These are phyloP conservation scores for Caracal caracal DNA, from an alignment of 2,113 vertebrate species.

Conservation along the genomic window DNA sequence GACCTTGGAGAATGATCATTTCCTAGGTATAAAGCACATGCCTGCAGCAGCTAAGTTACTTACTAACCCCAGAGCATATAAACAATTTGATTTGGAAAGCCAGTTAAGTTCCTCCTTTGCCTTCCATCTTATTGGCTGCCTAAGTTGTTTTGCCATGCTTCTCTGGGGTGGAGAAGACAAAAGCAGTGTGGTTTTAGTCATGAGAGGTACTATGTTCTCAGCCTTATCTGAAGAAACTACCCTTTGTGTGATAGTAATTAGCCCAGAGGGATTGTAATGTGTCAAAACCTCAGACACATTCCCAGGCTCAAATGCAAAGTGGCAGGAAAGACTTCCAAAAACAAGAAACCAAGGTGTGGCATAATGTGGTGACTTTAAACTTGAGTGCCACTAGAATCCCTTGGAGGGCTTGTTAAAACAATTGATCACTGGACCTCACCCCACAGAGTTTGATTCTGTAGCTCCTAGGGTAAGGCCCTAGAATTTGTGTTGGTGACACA, in stretches of 20 bases:
- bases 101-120: conserved; percentile 47
- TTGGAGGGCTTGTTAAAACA: background rate
- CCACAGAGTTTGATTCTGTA: background rate
- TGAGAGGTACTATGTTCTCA: background rate
- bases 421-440: background rate
- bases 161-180: conserved; percentile 25
- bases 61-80: conserved; percentile 45
- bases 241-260: conserved; percentile 49
- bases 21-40: conserved; percentile 47
- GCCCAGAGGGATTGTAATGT: conserved; percentile 8
- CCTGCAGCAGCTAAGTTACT: conserved; percentile 53
- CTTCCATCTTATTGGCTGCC: background rate
- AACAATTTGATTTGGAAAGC: conserved; percentile 64
- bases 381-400: background rate
- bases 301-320: background rate
- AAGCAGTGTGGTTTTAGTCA: background rate
- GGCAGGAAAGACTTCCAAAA: background rate
- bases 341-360: background rate
- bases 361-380: background rate
- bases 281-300: conserved; percentile 34
- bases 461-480: background rate
- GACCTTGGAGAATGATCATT: conserved; percentile 45
- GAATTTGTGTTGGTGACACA: background rate
- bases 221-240: conserved; percentile 37
- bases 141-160: background rate